Evolutionary conservation across 2,797 vertebrate species (phyloP).

Genomic region (Atherinosoma microstoma): DNA sequence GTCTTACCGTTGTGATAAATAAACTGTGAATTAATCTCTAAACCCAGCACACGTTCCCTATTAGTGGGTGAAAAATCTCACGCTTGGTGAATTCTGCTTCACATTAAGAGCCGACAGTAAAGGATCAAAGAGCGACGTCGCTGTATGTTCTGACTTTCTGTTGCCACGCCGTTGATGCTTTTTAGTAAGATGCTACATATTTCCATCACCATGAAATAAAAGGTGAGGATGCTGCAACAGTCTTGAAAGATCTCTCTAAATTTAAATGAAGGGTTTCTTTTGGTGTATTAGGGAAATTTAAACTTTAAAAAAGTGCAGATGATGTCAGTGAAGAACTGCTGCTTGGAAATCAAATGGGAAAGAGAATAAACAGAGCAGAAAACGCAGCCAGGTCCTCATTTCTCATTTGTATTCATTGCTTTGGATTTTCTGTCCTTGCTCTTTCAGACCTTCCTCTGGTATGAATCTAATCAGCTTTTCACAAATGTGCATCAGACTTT

Average conservation of each 20-base stretch:
- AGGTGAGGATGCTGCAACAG: slow-evolving; percentile 1
- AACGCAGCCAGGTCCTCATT: slow-evolving; percentile 31
- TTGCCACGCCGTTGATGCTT: no score
- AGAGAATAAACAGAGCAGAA: slow-evolving; percentile 20
- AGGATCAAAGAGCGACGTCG: no score
- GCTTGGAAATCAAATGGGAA: slow-evolving; percentile 54
- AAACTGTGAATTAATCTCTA: not conserved
- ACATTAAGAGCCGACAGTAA: no score
- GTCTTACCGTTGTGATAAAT: slow-evolving; percentile 50
- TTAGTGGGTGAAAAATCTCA: no score
- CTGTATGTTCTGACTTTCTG: no score
- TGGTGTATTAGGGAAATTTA: slow-evolving; percentile 15
- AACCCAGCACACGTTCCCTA: no score
- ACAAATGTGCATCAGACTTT: slow-evolving; percentile 35
- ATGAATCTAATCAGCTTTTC: slow-evolving; percentile 51
- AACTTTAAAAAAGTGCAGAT: slow-evolving; percentile 19
- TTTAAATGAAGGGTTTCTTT: slow-evolving; percentile 12
- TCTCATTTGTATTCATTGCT: slow-evolving; percentile 72
- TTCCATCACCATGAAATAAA: not conserved
- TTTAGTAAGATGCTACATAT: not conserved
- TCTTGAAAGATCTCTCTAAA: slow-evolving; percentile 7
- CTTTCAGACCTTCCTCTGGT: slow-evolving; percentile 39
- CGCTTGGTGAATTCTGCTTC: no score
- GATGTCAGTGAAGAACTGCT: slow-evolving; percentile 5
- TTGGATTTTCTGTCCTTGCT: slow-evolving; percentile 42